A percentile compares a stretch with the other conserved stretches of the same genome.
Conservation (phyloP, 2,888 invertebrate genomes). For the Cataglyphis cursor region DNA sequence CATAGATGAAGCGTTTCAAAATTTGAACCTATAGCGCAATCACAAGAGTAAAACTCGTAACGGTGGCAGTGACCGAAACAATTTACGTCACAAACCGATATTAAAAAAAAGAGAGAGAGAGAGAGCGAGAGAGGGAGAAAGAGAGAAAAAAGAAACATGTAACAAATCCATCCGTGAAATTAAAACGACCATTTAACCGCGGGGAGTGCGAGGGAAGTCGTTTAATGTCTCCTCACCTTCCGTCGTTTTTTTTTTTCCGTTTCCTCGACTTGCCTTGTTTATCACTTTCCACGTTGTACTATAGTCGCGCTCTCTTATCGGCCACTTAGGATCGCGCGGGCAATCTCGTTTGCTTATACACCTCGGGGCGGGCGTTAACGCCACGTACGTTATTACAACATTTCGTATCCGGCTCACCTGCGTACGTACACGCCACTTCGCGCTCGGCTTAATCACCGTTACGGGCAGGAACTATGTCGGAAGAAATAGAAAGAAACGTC, state of each 20-base stretch:
- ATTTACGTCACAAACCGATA: constrained; percentile 31
- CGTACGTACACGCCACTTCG: constrained; percentile 1
- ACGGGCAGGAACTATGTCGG: background rate
- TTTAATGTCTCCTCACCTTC: background rate
- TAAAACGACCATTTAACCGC: constrained; percentile 61
- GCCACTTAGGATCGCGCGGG: constrained; percentile 38
- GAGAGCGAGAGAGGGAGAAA: background rate
- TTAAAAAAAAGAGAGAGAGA: constrained; percentile 40
- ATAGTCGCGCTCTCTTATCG: constrained; percentile 26
- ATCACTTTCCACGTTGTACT: constrained; percentile 40
- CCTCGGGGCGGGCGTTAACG: constrained; percentile 19
- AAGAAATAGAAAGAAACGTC: background rate
- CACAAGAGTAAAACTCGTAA: constrained; percentile 39
- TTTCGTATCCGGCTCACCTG: constrained; percentile 31
- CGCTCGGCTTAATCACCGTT: constrained; percentile 12
- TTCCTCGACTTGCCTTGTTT: constrained; percentile 19
- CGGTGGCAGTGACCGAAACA: constrained; percentile 33
- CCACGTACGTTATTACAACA: constrained; percentile 37
- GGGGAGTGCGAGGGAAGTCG: background rate
- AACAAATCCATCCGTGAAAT: constrained; percentile 60
- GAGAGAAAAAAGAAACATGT: constrained; percentile 55
- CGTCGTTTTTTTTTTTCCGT: background rate
- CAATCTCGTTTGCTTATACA: constrained; percentile 43
- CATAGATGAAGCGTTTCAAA: background rate
- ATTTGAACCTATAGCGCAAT: constrained; percentile 7